These are phyloP conservation scores for Caenorhabditis sp. DNA, from an alignment of 2,888 invertebrate species.

Conservation along the genomic window DNA sequence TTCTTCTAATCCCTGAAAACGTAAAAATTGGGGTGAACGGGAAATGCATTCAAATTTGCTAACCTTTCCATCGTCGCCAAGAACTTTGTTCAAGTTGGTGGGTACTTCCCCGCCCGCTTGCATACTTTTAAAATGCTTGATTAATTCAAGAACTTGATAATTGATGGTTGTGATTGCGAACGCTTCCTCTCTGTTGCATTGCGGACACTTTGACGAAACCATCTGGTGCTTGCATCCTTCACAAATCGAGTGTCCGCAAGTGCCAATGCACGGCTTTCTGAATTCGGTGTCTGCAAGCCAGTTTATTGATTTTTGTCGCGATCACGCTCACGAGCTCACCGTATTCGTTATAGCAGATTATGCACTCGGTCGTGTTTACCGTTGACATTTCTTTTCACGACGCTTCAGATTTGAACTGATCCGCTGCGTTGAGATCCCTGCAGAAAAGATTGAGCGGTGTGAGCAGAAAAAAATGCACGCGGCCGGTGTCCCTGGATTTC, in stretches of 20 bases:
- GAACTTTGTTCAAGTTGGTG: neutral
- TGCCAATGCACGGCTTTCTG: conserved; percentile 51
- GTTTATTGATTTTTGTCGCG: neutral
- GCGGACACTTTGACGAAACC: conserved; percentile 53
- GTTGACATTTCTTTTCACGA: conserved; percentile 13
- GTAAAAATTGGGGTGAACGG: neutral
- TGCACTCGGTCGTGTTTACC: conserved; percentile 46
- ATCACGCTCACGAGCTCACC: conserved; percentile 14
- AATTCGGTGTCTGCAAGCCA: conserved; percentile 30
- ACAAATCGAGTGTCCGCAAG: conserved; percentile 56
- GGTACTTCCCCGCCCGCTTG: conserved; percentile 19
- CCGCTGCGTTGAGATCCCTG: too few relatives aligned
- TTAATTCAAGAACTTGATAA: conserved; percentile 49
- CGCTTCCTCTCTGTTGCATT: conserved; percentile 55
- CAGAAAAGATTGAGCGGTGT: too few relatives aligned
- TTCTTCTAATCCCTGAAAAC: conserved; percentile 37
- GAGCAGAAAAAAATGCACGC: neutral
- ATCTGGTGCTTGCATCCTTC: conserved; percentile 47
- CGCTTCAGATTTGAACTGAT: too few relatives aligned
- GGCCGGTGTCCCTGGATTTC: neutral
- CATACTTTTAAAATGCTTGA: conserved; percentile 38
- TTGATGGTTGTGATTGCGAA: conserved; percentile 53
- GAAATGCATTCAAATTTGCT: neutral
- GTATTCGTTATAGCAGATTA: conserved; percentile 56
- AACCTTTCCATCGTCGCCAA: conserved; percentile 20